Conservation (phyloP, 2,113 vertebrate species). For the Gymnocephalus cernua region DNA sequence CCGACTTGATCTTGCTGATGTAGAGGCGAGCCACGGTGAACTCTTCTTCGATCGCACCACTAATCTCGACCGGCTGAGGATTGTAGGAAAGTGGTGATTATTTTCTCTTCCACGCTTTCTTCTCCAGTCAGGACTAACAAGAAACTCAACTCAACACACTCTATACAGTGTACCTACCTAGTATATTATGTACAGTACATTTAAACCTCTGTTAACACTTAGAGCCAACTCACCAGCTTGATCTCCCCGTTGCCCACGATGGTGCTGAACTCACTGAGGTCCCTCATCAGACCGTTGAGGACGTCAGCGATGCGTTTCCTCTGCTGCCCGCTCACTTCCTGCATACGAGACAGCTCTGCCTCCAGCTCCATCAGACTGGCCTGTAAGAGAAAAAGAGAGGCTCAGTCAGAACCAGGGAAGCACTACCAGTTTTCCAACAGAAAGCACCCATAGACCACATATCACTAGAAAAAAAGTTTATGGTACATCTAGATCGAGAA, state of each 20-base stretch:
- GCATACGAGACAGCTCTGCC: conserved; percentile 90
- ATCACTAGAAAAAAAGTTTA: background rate
- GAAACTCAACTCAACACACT: background rate
- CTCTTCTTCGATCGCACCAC: conserved; percentile 95
- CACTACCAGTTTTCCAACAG: background rate
- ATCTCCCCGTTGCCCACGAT: conserved; percentile 94
- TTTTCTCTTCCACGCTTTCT: background rate
- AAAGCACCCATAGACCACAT: background rate
- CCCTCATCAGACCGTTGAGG: conserved; percentile 93
- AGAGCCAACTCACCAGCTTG: conserved; percentile 89
- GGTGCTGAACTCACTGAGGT: conserved; percentile 94
- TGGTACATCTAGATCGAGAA: background rate
- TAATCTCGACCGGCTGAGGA: conserved; percentile 91
- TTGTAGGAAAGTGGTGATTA: background rate
- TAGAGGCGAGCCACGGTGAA: conserved; percentile 94
- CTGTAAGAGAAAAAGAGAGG: conserved; percentile 63
- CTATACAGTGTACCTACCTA: background rate
- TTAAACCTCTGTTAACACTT: background rate
- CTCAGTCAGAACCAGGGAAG: background rate
- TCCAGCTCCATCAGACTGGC: conserved; percentile 91
- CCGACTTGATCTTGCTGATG: conserved; percentile 96
- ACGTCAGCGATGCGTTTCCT: conserved; percentile 92
- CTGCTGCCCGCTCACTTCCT: conserved; percentile 93
- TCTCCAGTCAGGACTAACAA: background rate
- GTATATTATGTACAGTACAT: background rate